Conservation (phyloP, 2,797 vertebrate genomes). For the Limnodromus scolopaceus region DNA sequence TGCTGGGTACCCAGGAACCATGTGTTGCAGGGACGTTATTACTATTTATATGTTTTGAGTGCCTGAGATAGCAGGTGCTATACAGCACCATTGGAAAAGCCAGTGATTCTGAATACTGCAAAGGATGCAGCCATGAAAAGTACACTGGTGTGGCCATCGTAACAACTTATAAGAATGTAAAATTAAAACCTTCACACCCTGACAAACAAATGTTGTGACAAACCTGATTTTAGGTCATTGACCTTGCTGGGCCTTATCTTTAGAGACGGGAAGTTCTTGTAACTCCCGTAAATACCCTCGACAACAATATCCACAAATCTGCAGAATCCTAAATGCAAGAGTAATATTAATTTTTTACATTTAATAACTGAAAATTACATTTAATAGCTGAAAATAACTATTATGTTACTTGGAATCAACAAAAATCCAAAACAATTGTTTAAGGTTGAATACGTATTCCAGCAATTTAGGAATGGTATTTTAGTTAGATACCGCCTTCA, state of each 20-base stretch:
- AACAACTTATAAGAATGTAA: neutral
- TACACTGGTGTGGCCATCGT: neutral
- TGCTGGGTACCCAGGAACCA: neutral
- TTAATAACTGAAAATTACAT: neutral
- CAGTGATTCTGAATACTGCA: neutral
- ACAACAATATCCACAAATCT: neutral
- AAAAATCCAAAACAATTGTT: slow-evolving; percentile 24
- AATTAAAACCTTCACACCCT: neutral
- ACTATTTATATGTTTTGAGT: neutral
- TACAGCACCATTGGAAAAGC: neutral
- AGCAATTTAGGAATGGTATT: slow-evolving; percentile 14
- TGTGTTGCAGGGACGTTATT: accelerated
- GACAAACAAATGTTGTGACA: neutral
- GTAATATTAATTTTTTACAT: neutral
- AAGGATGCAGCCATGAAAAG: neutral
- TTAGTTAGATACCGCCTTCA: neutral
- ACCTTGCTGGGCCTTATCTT: neutral
- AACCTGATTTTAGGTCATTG: neutral
- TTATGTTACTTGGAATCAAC: neutral
- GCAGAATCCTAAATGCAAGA: neutral
- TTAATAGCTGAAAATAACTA: neutral
- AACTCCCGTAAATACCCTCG: neutral
- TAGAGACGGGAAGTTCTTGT: neutral
- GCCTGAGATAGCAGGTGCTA: neutral
- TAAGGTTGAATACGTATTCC: neutral